Evolutionary conservation across 2,797 vertebrate species (phyloP), one percentile per base, ranked within the genome.

Genomic region (Lacerta bilineata): DNA sequence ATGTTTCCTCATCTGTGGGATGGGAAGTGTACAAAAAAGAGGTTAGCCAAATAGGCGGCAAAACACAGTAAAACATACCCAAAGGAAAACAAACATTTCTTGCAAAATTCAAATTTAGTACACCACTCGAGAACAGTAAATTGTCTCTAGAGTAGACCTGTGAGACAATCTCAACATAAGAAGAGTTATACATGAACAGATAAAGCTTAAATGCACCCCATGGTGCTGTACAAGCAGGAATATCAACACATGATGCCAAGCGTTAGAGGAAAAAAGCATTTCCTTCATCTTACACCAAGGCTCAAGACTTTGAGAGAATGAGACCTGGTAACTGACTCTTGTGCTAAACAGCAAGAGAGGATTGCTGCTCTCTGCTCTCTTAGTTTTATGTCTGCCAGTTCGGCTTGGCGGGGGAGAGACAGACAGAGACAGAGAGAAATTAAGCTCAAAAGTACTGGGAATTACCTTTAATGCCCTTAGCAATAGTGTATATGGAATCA

Each of bases 1-100:
- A 93, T 61, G 95, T 94, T 90, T 98, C 98, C 92, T 98, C 98
- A 90, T 92, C 96, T 97, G 91, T 92, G 91, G 91, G 86, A 64
- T 92, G 68, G 92, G 88, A 86, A 87, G 64, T 89, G 90, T 71
- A 91, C 25, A 95, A 87, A 87, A 41, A 92, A 91, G 79, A 83
- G 0, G 8, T 90, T 86, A 95, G 91, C 27, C 92, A 87, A 75
- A 36, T 50, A 82, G 80, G 10, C 8, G 75, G 29, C 8, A 41
- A 18, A 6, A 74, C 27, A 50, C 50, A 68, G 59, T 17, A 11
- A 89, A 88, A 84, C 68, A 78, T 71, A 93, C 27, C 46, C 36
- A 83, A 86, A 83, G 17, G 85, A 80, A 64, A 18, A 92, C 81
- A 64, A 80, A 68, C 59, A 80, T 72, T 89, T 84, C 36, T 83